phyloP scores from a whole-genome alignment of 2,797 vertebrate species.

The Odontamblyopus lacepedii region DNA sequence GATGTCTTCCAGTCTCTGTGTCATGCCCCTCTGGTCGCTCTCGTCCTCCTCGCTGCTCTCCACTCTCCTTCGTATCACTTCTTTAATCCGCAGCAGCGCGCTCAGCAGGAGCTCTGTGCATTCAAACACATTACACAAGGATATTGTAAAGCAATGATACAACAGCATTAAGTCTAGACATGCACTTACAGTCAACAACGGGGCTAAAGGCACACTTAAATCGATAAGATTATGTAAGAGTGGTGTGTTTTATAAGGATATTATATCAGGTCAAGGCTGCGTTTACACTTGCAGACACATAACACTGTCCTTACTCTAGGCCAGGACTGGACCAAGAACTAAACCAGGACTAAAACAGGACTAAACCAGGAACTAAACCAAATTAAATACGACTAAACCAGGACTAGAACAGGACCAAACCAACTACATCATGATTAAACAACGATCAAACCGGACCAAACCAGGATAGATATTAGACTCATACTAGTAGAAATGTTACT shows the following conservation, averaged over 20 bases:
- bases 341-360: too few species aligned
- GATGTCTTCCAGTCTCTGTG: conserved; percentile 74
- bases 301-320: neutral
- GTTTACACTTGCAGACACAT: neutral
- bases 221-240: neutral
- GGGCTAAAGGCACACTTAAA: neutral
- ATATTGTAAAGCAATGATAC: neutral
- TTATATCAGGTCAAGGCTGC: neutral
- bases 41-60: conserved; percentile 72
- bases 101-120: conserved; percentile 72
- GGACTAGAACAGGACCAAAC: too few species aligned
- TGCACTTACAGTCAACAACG: neutral
- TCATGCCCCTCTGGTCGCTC: conserved; percentile 70
- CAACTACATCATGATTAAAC: too few species aligned
- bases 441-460: too few species aligned
- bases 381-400: too few species aligned
- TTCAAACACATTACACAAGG: neutral
- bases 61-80: conserved; percentile 74
- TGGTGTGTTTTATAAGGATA: neutral
- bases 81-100: conserved; percentile 74
- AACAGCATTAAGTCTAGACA: conserved; percentile 5
- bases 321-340: too few species aligned
- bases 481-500: too few species aligned
- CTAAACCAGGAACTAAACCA: too few species aligned
- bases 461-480: too few species aligned